These are phyloP conservation scores for Drosophila melanogaster DNA, from an alignment of 1,140 invertebrate genomes.

Conservation along the genomic window DNA sequence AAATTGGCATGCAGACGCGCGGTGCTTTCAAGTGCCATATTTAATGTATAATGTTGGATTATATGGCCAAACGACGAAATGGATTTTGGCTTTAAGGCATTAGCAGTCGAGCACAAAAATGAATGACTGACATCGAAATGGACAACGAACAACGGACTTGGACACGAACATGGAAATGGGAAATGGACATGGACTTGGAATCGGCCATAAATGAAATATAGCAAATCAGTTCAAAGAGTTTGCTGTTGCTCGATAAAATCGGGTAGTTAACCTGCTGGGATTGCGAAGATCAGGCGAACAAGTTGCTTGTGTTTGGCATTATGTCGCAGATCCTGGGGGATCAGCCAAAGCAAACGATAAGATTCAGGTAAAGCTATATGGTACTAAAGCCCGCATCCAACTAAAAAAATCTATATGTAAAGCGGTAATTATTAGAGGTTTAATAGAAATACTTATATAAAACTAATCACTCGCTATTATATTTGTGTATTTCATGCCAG, in stretches of 20 bases:
- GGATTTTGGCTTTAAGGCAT: conserved; percentile 43
- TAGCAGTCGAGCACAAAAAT: conserved; percentile 9
- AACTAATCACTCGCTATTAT: too few relatives aligned
- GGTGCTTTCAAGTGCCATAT: conserved; percentile 41
- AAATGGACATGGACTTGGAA: conserved; percentile 6
- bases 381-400: too few relatives aligned
- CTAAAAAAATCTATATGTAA: too few relatives aligned
- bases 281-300: neutral
- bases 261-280: neutral
- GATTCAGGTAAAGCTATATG: neutral
- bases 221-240: conserved; percentile 11
- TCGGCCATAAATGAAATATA: conserved; percentile 24
- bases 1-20: conserved; percentile 15
- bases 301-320: conserved; percentile 1
- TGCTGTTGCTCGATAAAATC: conserved; percentile 13
- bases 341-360: neutral
- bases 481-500: too few relatives aligned
- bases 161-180: neutral
- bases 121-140: conserved; percentile 19
- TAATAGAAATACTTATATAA: too few relatives aligned
- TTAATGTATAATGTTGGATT: conserved; percentile 20
- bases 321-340: conserved; percentile 5
- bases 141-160: conserved; percentile 3
- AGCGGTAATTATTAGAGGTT: too few relatives aligned
- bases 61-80: conserved; percentile 35